A percentile compares a stretch with the other conserved stretches of the same genome.
phyloP scores from a whole-genome alignment of 2,888 invertebrate species.

The Diachrysia chrysitis region DNA sequence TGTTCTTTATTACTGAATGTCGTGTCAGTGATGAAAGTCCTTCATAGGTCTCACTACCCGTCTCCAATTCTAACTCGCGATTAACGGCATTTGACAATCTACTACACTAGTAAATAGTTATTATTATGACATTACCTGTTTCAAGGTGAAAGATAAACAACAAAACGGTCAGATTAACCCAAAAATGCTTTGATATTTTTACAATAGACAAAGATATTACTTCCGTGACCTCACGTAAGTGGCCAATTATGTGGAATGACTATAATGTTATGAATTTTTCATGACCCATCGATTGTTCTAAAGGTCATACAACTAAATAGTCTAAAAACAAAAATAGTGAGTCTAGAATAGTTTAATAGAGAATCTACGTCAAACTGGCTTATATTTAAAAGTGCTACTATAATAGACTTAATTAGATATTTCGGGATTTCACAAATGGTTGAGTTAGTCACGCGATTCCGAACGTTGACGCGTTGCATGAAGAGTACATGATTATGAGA shows the following conservation, averaged over 20 bases:
- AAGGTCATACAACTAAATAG: conserved; percentile 17
- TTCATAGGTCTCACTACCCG: too few relatives aligned
- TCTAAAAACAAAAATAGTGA: background rate
- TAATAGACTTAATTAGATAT: background rate
- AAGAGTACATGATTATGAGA: background rate
- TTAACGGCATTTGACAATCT: too few relatives aligned
- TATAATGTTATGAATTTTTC: conserved; percentile 49
- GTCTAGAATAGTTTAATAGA: background rate
- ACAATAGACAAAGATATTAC: conserved; percentile 9
- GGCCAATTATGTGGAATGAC: conserved; percentile 17
- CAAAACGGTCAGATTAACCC: background rate
- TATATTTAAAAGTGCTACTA: conserved; percentile 1
- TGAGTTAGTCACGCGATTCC: background rate
- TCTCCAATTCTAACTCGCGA: too few relatives aligned
- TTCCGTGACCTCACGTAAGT: conserved; percentile 21
- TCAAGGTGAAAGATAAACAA: background rate
- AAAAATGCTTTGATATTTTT: background rate
- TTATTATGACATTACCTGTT: background rate
- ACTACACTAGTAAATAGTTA: too few relatives aligned
- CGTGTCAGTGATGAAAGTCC: too few relatives aligned
- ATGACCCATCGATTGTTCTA: conserved; percentile 17
- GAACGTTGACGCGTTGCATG: background rate
- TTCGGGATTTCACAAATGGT: conserved; percentile 4
- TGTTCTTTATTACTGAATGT: too few relatives aligned
- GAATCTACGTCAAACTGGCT: background rate